Percentiles rank a stretch among this genome's conserved stretches.
These are phyloP conservation scores for Teleogryllus occipitalis DNA, from an alignment of 1,140 invertebrate species.

Conservation along the genomic window DNA sequence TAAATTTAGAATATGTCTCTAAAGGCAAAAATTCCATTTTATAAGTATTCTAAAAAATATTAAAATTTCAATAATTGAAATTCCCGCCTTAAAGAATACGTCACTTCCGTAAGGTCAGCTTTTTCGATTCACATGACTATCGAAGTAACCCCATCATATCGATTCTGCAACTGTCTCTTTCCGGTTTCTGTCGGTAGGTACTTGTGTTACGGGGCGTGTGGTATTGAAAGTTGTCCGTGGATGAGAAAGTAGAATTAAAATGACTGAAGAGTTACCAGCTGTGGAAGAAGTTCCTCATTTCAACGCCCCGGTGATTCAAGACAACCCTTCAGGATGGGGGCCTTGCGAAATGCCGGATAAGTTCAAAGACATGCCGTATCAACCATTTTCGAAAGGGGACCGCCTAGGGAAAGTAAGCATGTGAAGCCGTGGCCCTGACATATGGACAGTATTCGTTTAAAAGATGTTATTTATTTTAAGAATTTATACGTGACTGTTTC, in stretches of 20 bases:
- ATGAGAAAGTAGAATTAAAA: background rate
- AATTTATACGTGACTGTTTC: conserved; percentile 21
- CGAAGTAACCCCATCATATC: too few relatives aligned
- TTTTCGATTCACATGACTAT: too few relatives aligned
- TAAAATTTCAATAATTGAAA: too few relatives aligned
- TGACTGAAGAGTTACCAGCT: background rate
- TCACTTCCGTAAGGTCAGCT: too few relatives aligned
- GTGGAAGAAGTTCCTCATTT: conserved; percentile 40
- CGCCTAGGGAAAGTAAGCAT: conserved; percentile 76
- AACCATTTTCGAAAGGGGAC: conserved; percentile 96
- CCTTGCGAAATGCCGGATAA: conserved; percentile 88
- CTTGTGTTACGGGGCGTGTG: background rate
- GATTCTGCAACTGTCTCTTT: background rate
- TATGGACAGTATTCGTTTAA: background rate
- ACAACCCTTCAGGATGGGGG: conserved; percentile 90
- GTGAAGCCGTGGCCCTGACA: background rate
- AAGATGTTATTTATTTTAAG: background rate
- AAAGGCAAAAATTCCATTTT: too few relatives aligned
- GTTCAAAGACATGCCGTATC: conserved; percentile 97
- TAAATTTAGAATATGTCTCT: too few relatives aligned
- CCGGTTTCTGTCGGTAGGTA: background rate
- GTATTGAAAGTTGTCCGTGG: background rate
- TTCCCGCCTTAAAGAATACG: too few relatives aligned
- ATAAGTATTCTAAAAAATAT: too few relatives aligned
- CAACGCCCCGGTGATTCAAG: conserved; percentile 66